Evolutionary conservation across 2,113 vertebrate species (phyloP), one percentile per base, ranked within the genome.

Genomic region (Plestiodon gilberti): DNA sequence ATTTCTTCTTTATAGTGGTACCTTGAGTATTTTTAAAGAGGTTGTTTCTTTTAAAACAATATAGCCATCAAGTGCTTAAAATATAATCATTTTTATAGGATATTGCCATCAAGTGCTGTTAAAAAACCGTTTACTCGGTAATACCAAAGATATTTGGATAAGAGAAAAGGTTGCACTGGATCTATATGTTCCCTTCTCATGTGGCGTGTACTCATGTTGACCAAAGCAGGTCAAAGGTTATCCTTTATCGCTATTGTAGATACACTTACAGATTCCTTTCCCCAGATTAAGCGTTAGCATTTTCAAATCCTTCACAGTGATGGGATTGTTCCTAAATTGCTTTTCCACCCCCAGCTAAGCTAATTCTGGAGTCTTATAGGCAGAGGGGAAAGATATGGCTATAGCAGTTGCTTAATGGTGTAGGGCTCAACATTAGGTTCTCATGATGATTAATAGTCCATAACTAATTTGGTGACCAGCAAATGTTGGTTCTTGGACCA

Each of bases 11-110:
- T 57, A 10, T 57, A n/a, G 40, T 18, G 28, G 1, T 17, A 82
- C 40, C 7, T 43, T 40, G 62, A 90, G 78, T 15, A 81, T 91
- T 70, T 86, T 77, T 15, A n/a, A 93, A 83, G 14, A 2, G 15
- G 64, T 22, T 77, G 7, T 30, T 92, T 8, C 20, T 90, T 28
- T 70, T 85, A n/a, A 73, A 83, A 74, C 11, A 30, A n/a, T 20
- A 69, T 52, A 52, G 20, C 18, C 43, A 33, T 22, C 67, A 48
- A 48, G 43, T 77, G 7, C 25, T 92, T 8, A n/a, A n/a, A n/a
- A n/a, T n/a, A n/a, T n/a, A n/a, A n/a, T n/a, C n/a, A 17, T 90
- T 22, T 74, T 85, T 33, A 73, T 74, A 74, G 20, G n/a, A n/a
- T n/a, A 70, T 55, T 25, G 23, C 20, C 67, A 57, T 33, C 55